A percentile compares a stretch with the other conserved stretches of the same genome.
Evolutionary conservation across 1,140 invertebrate species (phyloP).

Genomic region (Trinorchestia longiramus): DNA sequence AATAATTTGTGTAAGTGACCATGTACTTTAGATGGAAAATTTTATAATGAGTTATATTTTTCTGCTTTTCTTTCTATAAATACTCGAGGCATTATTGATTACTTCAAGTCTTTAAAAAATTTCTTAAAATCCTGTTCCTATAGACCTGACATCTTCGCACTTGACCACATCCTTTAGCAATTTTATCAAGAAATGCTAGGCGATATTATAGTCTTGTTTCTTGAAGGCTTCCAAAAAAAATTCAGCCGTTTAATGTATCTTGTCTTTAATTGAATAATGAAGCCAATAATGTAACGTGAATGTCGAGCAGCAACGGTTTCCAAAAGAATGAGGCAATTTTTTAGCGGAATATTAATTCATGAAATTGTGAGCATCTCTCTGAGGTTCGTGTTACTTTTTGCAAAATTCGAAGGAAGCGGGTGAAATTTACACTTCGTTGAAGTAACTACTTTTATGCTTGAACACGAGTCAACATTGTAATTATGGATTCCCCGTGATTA

Average conservation of each 20-base stretch:
- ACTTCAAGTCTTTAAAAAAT: background rate
- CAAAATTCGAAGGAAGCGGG: background rate
- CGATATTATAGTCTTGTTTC: background rate
- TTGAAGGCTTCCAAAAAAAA: background rate
- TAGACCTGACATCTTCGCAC: background rate
- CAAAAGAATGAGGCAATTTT: background rate
- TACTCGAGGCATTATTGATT: background rate
- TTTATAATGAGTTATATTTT: too few relatives aligned
- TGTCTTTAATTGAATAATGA: background rate
- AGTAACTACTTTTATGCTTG: background rate
- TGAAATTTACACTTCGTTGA: background rate
- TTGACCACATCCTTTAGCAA: background rate
- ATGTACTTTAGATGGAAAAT: too few relatives aligned
- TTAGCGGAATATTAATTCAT: background rate
- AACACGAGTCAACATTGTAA: background rate
- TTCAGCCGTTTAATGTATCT: background rate
- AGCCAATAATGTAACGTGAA: too few relatives aligned
- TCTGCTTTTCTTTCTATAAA: too few relatives aligned
- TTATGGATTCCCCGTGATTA: too few relatives aligned
- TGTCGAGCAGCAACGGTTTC: background rate
- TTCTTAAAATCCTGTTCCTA: background rate
- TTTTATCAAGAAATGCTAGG: background rate
- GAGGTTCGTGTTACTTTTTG: background rate
- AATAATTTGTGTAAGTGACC: too few relatives aligned
- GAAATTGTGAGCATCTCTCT: background rate